Conservation (phyloP, 2,888 invertebrate species). For the Trissolcus japonicus region DNA sequence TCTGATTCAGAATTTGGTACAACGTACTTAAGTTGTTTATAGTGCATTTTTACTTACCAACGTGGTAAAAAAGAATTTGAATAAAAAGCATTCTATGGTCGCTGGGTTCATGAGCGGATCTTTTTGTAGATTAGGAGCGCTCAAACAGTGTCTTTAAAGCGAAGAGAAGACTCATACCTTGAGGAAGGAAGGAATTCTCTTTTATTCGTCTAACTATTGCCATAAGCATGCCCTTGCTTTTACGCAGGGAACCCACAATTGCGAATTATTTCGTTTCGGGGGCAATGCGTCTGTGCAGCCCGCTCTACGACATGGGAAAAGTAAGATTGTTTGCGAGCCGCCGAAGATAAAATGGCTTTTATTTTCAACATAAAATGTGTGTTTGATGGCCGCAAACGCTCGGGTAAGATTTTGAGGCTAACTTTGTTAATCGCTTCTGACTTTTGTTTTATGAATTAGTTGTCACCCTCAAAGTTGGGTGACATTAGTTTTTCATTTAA, state of each 20-base stretch:
- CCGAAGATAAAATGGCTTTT: slow-evolving; percentile 25
- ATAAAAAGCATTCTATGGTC: slow-evolving; percentile 37
- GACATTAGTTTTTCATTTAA: not conserved
- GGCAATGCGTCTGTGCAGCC: slow-evolving; percentile 24
- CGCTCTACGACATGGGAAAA: slow-evolving; percentile 31
- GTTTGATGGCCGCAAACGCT: too few species aligned
- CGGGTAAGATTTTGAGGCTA: not conserved
- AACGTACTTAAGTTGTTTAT: slow-evolving; percentile 29
- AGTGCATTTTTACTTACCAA: slow-evolving; percentile 17
- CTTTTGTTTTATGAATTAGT: too few species aligned
- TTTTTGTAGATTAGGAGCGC: slow-evolving; percentile 37
- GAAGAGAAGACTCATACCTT: slow-evolving; percentile 27
- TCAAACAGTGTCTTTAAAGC: slow-evolving; percentile 27
- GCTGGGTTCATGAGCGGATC: slow-evolving; percentile 24
- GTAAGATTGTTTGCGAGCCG: slow-evolving; percentile 36
- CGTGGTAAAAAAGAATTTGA: slow-evolving; percentile 30
- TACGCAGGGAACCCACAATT: slow-evolving; percentile 44
- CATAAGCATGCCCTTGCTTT: slow-evolving; percentile 38
- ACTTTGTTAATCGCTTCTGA: too few species aligned
- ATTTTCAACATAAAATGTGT: not conserved
- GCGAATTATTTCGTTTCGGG: slow-evolving; percentile 28
- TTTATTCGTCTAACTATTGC: slow-evolving; percentile 44
- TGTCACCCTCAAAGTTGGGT: too few species aligned
- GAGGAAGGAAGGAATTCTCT: slow-evolving; percentile 32
- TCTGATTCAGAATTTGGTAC: too few species aligned